phyloP scores from a whole-genome alignment of 2,888 invertebrate genomes.

The Cheilosia variabilis region DNA sequence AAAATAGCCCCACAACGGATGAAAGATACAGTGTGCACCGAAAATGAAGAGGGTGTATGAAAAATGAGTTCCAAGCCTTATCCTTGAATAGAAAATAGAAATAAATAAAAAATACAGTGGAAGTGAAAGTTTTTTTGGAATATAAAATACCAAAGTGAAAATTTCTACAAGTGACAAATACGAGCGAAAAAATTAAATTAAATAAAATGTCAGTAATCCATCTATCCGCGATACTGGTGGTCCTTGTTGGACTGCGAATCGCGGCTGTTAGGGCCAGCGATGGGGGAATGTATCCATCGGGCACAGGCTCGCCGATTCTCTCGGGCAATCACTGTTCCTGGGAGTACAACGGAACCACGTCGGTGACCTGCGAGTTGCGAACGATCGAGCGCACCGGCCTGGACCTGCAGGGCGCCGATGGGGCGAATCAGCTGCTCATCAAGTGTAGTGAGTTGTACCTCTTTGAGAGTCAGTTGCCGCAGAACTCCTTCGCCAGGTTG shows the following conservation, averaged over 20 bases:
- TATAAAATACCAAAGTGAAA: slow-evolving; percentile 29
- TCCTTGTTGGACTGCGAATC: slow-evolving; percentile 42
- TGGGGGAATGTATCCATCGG: slow-evolving; percentile 60
- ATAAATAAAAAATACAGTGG: slow-evolving; percentile 30
- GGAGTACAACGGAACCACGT: slow-evolving; percentile 84
- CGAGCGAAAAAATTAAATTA: background rate
- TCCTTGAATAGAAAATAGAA: slow-evolving; percentile 35
- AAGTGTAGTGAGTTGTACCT: slow-evolving; percentile 92
- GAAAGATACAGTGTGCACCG: slow-evolving; percentile 64
- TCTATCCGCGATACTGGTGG: slow-evolving; percentile 46
- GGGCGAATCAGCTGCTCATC: slow-evolving; percentile 89
- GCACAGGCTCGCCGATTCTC: slow-evolving; percentile 73
- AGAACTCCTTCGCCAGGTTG: slow-evolving; percentile 89
- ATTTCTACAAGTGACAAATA: slow-evolving; percentile 15
- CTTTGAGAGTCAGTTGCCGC: slow-evolving; percentile 91
- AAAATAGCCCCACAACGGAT: slow-evolving; percentile 8
- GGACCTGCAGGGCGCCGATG: slow-evolving; percentile 86
- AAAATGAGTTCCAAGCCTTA: slow-evolving; percentile 69
- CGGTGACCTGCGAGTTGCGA: slow-evolving; percentile 88
- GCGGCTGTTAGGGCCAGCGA: slow-evolving; percentile 37
- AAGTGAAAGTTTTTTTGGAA: slow-evolving; percentile 1
- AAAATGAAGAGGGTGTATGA: slow-evolving; percentile 72
- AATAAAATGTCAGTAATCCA: slow-evolving; percentile 45
- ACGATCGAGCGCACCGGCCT: slow-evolving; percentile 89
- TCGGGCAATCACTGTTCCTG: slow-evolving; percentile 84